phyloP scores from a whole-genome alignment of 2,113 vertebrate species.

The Maccullochella peelii region DNA sequence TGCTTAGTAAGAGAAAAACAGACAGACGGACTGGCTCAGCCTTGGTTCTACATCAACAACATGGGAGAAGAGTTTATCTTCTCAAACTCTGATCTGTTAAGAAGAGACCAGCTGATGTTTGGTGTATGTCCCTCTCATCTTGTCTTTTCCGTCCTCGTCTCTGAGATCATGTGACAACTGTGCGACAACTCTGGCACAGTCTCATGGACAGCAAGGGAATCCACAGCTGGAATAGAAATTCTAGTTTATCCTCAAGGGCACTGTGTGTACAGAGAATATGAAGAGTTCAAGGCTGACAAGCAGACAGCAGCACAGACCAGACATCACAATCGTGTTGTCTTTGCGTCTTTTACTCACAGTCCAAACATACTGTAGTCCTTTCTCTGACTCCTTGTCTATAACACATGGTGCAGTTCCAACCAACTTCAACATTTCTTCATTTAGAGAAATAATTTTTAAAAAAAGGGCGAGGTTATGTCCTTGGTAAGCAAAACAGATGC shows the following conservation, averaged over 20 bases:
- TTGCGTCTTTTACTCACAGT: neutral
- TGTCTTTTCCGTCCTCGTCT: neutral
- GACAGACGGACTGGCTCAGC: neutral
- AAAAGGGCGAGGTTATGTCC: neutral
- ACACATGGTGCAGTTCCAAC: neutral
- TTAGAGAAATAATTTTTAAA: neutral
- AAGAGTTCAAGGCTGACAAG: slow-evolving; percentile 1
- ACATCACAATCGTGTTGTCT: slow-evolving; percentile 7
- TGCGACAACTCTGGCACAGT: neutral
- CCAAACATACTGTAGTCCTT: too few relatives aligned
- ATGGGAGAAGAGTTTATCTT: neutral
- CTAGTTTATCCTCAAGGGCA: neutral
- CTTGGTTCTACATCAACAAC: neutral
- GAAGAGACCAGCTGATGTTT: neutral
- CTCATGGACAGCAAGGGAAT: neutral
- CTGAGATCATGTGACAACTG: neutral
- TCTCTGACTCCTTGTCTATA: too few relatives aligned
- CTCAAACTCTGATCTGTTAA: neutral
- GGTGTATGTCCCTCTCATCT: neutral
- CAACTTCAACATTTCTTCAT: neutral
- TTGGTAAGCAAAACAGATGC: neutral
- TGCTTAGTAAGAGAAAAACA: slow-evolving; percentile 14
- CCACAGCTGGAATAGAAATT: neutral
- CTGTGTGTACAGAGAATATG: neutral
- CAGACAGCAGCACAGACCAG: slow-evolving; percentile 17